Evolutionary conservation across 2,797 vertebrate genomes (phyloP).

Genomic region (Ficedula albicollis): DNA sequence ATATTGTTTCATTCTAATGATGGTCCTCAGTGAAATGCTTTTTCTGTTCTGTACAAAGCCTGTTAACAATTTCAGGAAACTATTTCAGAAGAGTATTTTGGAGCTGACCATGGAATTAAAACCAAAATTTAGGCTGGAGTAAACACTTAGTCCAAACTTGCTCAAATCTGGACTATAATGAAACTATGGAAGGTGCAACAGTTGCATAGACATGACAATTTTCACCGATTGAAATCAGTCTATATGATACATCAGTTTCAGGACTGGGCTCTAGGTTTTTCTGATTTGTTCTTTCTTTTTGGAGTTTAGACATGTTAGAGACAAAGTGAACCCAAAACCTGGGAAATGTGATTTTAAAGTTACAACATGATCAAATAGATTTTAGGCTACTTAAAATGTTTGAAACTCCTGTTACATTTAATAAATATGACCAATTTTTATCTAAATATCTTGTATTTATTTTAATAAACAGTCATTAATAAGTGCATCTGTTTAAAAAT

Average conservation of each 20-base stretch:
- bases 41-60: neutral
- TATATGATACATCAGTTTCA: neutral
- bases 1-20: neutral
- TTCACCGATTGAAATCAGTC: neutral
- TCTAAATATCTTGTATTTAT: neutral
- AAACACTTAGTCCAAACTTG: neutral
- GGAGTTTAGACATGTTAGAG: neutral
- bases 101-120: neutral
- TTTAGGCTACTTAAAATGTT: neutral
- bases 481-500: neutral
- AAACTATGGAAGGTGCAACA: neutral
- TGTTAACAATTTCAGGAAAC: neutral
- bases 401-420: neutral
- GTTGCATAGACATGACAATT: neutral
- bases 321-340: neutral
- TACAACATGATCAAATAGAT: neutral
- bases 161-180: neutral
- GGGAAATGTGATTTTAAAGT: neutral
- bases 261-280: neutral
- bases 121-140: neutral
- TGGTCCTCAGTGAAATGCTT: neutral
- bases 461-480: neutral
- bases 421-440: neutral
- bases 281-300: neutral
- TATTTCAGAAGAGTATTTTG: neutral